Base-by-base conservation (phyloP, 30 jellyfish, hydroid and myxozoan genomes). In the Pseudorhiza aurosa region DNA sequence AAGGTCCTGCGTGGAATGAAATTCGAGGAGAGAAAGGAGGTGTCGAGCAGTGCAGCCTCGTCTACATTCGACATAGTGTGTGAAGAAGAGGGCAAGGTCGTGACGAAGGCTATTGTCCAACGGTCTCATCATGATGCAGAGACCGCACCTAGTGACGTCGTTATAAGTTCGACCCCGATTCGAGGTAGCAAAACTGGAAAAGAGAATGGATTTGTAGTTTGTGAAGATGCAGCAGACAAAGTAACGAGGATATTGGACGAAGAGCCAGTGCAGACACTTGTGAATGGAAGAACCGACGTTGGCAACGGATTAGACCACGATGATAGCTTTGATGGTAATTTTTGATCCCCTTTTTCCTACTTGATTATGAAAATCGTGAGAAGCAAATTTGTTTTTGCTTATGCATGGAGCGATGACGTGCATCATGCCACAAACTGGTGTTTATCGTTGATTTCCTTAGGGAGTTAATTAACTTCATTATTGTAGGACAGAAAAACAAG, bases 1-100 rank as follows among this genome's bases (percentile, higher is more conserved):
- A 64, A 80, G 22, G 81, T 59, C 24, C 17, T 80, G 31, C 28
- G 55, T 5, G 47, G 72, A 6, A 50, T 25, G 22, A 51, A 73
- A 12, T 25, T 45, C 9, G 84, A 65, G 65, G 91, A 71, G 68
- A 53, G 47, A 17, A 43, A 28, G 33, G 58, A 28, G n/a, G 58
- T 15, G 4, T 55, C 84, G 0, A 78, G 82, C 29, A 80, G 91
- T 53, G 75, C 59, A 17, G 35, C 91, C 18, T 79, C 91, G 75
- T 79, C 91, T 9, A 58, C 68, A 22, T 37, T 31, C 40, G 83
- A 80, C 25, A 35, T 65, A 1, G 81, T 44, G n/a, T 67, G 51
- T 1, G 84, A 64, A 14, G 40, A 64, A 5, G 56, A 26, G 8
- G 56, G 58, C n/a, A 19, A 35, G 28, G 77, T 64, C 35, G 51